phyloP scores from a whole-genome alignment of 2,797 vertebrate genomes.

The Melopsittacus undulatus region DNA sequence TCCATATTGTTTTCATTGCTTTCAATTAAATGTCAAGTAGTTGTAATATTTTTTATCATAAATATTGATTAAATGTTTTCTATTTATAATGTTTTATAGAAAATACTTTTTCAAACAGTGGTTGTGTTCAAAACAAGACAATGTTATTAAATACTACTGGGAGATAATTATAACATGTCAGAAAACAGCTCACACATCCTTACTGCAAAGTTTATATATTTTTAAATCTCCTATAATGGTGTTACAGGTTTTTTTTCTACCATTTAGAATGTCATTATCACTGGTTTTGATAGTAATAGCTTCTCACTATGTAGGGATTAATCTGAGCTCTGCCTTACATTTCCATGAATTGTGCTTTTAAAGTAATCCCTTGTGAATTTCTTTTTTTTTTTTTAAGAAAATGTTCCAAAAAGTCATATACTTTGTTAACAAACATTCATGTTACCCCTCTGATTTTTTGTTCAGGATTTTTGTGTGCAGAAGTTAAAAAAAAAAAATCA shows the following conservation, averaged over 20 bases:
- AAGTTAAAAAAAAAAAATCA: neutral
- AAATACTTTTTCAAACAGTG: neutral
- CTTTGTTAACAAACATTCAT: neutral
- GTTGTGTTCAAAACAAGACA: neutral
- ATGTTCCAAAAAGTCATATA: accelerated
- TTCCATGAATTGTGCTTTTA: neutral
- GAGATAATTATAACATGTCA: neutral
- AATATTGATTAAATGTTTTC: neutral
- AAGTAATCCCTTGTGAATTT: neutral
- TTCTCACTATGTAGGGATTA: neutral
- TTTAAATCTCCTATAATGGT: neutral
- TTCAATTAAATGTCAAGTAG: neutral
- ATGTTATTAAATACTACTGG: neutral
- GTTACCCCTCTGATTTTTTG: neutral
- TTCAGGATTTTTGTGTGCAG: neutral
- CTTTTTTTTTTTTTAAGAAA: neutral
- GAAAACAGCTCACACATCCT: accelerated
- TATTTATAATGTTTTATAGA: neutral
- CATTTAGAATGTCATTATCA: neutral
- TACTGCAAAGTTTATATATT: neutral
- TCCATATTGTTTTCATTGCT: neutral
- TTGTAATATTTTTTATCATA: neutral
- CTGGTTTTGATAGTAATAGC: neutral
- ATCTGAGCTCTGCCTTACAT: neutral
- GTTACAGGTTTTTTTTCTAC: neutral